Evolutionary conservation across 2,888 invertebrate genomes (phyloP), one percentile per base, ranked within the genome.

Genomic region (Cancer borealis): DNA sequence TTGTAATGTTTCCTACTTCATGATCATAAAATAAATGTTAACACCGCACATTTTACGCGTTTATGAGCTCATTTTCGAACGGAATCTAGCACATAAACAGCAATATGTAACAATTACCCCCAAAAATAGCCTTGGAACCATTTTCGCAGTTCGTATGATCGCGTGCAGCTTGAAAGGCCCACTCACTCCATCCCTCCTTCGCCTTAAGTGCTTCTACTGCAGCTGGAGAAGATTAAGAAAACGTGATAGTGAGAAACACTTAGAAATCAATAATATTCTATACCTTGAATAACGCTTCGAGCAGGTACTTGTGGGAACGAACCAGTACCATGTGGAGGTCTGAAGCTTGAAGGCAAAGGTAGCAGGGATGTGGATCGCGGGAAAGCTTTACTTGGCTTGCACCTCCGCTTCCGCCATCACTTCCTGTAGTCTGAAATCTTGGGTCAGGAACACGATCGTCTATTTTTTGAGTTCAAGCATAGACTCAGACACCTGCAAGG

Each of bases 321-420:
- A 26, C 26, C 73, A n/a, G 26, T 3, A 73, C 26, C n/a, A 26
- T 26, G 17, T 21, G n/a, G 21, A n/a, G 26, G 21, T 73, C 73
- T n/a, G n/a, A 10, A 73, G 73, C 10, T 73, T 21, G 26, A n/a
- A 73, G 73, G 73, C 26, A 73, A 73, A 73, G 73, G 73, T n/a
- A 60, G 60, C 17, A 21, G 17, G 21, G 21, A 60, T 60, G 60
- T 60, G 60, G 60, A 60, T 60, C 21, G 60, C 26, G n/a, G 26
- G 3, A n/a, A 73, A 73, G 10, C 73, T n/a, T 26, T 21, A 10
- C 73, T 73, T 10, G 73, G 26, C 21, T 4, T 73, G 73, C 73
- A 73, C 73, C 73, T 73, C 73, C n/a, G 6, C 73, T 73, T 73
- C 73, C 73, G 73, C 73, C 73, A 26, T 73, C 73, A 73, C 73